Conservation (phyloP, 2,113 vertebrate species). For the Hystrix cristata region DNA sequence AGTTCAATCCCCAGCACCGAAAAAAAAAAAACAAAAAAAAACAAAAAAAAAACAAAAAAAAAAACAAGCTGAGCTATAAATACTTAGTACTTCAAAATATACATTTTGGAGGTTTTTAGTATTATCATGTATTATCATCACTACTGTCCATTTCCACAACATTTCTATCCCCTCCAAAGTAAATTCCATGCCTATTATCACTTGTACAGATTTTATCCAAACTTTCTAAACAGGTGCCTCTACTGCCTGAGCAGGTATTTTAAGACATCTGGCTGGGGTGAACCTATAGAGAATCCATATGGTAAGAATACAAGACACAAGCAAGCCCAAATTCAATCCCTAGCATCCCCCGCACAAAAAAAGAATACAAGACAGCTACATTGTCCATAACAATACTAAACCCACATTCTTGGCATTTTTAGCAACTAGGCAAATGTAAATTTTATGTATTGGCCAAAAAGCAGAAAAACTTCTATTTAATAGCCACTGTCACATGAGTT, state of each 20-base stretch:
- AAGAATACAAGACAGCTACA: slow-evolving; percentile 57
- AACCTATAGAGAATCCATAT: not conserved
- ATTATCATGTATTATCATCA: not conserved
- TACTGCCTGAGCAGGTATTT: slow-evolving; percentile 20
- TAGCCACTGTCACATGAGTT: slow-evolving; percentile 56
- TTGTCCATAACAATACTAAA: slow-evolving; percentile 8
- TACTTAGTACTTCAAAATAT: not conserved
- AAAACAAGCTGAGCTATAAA: too few relatives aligned
- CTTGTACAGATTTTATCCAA: not conserved
- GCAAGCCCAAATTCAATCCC: not conserved
- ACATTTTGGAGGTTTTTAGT: not conserved
- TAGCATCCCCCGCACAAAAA: too few relatives aligned
- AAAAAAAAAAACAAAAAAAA: too few relatives aligned
- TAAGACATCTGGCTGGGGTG: not conserved
- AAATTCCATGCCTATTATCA: not conserved
- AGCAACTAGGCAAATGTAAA: slow-evolving; percentile 34
- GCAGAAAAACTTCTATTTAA: slow-evolving; percentile 68
- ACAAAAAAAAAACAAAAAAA: too few relatives aligned
- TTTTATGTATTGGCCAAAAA: slow-evolving; percentile 54
- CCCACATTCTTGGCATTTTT: slow-evolving; percentile 44
- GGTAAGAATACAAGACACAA: slow-evolving; percentile 50
- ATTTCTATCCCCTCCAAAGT: not conserved
- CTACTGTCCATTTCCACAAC: slow-evolving; percentile 40
- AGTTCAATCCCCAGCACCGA: too few relatives aligned
- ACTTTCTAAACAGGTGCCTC: slow-evolving; percentile 24